Evolutionary conservation across 2,888 invertebrate genomes (phyloP), one percentile per base, ranked within the genome.

Genomic region (Amblyjoppa fuscipennis): DNA sequence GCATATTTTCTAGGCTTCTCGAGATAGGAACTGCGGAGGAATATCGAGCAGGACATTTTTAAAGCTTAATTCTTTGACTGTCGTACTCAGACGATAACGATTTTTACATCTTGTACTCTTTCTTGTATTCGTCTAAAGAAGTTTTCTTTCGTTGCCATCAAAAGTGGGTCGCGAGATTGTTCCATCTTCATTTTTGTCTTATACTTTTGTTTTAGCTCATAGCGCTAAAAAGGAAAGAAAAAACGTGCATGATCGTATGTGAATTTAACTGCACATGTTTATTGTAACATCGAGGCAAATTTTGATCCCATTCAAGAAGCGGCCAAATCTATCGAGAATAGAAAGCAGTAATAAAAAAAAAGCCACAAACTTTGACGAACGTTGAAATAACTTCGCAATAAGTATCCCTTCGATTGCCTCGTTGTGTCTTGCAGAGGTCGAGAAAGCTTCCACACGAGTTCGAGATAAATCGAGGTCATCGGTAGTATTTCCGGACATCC

Each of bases 1-100:
- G 81, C 45, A 49, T 84, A 84, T 81, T 81, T 84, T 84, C 84
- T 73, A 74, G 76, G 77, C 84, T 81, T 81, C 71, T 71, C 84
- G 71, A 75, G 83, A 80, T 74, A 79, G 28, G 4, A 28, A 28
- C 45, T 64, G 56, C 51, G 59, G 16, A 66, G 71, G 80, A 84
- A 83, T 79, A 84, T 84, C 80, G 80, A 76, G 66, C 49, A 73
- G 66, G 70, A 38, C 56, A 76, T 81, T 77, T 84, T 68, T 76
- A 81, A 59, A 59, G 25, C 53, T 56, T 75, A 77, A 38, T 53
- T 64, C 45, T 64, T 59, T 41, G 16, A 16, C 38, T 20, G 25
- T 75, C 69, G 45, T 13, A 2, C 61, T 7, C 7, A 16, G 16
- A 45, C 16, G 7, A 68, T n/a, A 20, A 68, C 11, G 34, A 53